Evolutionary conservation across 2,113 vertebrate species (phyloP), one percentile per base, ranked within the genome.

Genomic region (Actinemys pallida): DNA sequence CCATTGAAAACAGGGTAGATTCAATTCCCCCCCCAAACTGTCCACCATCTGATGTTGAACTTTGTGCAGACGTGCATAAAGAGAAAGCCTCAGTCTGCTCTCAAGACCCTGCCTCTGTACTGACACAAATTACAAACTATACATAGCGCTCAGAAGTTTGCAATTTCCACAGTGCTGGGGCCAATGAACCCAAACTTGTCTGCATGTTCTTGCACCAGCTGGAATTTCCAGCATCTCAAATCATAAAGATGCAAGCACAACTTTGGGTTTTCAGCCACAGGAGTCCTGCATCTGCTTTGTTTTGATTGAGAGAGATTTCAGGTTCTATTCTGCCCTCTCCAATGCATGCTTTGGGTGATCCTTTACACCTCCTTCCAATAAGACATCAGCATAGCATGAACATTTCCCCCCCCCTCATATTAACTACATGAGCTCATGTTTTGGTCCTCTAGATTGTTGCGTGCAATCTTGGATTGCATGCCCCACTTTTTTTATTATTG

Each of bases 351-450:
- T 91, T 86, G 65, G 81, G 10, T 57, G 14, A 24, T 72, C 54
- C 75, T 85, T 90, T 87, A 39, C 8, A 7, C n/a, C 89, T 96
- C 86, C 69, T 94, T 84, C 93, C 84, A 90, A 17, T n/a, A 45
- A 75, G 82, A 65, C 14, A 0, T 42, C 22, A 59, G 27, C 79
- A 50, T 19, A 35, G 65, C 49, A 35, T 78, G 16, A 87, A 76
- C 0, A 0, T 29, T 88, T 75, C 52, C 6, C 52, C 52, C 17
- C 50, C 59, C 75, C 25, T 52, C 0, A 1, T 90, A 94, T 90
- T 80, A 90, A 16, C 72, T 86, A 45, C 11, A 1, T 3, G 25
- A 75, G 2, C 52, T 20, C 49, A 47, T 59, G 24, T 83, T 59
- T 87, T 45, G 72, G 53, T 56, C 86, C 81, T 93, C 78, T 52